Conservation (phyloP, 2,888 invertebrate species). For the Chrysodeixis includens region DNA sequence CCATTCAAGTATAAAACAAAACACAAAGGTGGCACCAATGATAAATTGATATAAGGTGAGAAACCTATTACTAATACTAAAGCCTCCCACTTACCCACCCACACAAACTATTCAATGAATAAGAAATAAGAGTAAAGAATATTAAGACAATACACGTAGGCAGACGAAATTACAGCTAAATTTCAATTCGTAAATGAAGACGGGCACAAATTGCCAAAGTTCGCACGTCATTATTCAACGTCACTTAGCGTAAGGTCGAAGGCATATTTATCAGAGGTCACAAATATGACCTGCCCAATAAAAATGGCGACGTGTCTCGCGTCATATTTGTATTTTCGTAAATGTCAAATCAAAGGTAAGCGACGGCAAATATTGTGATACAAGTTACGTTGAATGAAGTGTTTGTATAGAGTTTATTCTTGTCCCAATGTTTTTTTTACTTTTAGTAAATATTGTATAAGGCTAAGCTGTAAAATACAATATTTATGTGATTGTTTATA, state of each 20-base stretch:
- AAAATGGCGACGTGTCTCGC: not conserved
- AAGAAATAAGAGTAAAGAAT: not conserved
- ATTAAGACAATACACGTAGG: not conserved
- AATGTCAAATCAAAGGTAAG: not conserved
- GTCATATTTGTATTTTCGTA: conserved; percentile 4
- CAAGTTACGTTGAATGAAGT: not conserved
- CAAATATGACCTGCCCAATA: not conserved
- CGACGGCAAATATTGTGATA: not conserved
- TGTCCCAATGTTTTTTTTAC: too few species aligned
- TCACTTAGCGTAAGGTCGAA: not conserved
- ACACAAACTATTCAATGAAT: not conserved
- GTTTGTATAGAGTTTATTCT: not conserved
- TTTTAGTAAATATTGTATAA: too few species aligned
- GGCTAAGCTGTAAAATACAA: too few species aligned
- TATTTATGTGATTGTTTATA: too few species aligned
- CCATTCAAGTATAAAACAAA: too few species aligned
- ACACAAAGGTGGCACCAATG: too few species aligned
- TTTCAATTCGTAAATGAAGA: not conserved
- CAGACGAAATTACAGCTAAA: not conserved
- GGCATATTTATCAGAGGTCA: not conserved
- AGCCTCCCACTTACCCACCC: too few species aligned
- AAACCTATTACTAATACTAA: too few species aligned
- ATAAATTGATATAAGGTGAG: too few species aligned
- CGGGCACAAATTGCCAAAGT: not conserved
- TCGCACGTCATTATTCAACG: not conserved